These are phyloP conservation scores for Tholera decimalis DNA, from an alignment of 2,888 invertebrate species.

Conservation along the genomic window DNA sequence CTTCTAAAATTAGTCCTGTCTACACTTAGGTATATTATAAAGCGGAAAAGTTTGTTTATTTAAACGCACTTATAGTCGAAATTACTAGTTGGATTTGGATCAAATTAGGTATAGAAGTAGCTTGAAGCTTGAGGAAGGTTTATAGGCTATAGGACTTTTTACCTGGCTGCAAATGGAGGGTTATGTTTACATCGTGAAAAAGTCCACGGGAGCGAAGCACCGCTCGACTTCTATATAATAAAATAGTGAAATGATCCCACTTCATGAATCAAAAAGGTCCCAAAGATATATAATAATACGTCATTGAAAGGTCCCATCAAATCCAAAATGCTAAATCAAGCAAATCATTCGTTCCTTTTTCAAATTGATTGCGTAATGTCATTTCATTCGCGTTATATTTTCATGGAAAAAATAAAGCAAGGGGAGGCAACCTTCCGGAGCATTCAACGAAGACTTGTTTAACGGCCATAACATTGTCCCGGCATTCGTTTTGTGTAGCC, in stretches of 20 bases:
- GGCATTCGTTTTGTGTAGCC: slow-evolving; percentile 63
- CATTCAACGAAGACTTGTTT: slow-evolving; percentile 67
- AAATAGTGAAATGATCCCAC: neutral
- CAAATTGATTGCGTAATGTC: slow-evolving; percentile 44
- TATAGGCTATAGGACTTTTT: too few species aligned
- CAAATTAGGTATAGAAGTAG: too few species aligned
- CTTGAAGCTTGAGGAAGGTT: too few species aligned
- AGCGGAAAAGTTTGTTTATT: too few species aligned
- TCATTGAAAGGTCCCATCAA: slow-evolving; percentile 28
- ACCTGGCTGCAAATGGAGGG: too few species aligned
- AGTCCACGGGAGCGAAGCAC: neutral
- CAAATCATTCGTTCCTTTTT: slow-evolving; percentile 34
- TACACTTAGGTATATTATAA: too few species aligned
- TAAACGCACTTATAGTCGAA: too few species aligned
- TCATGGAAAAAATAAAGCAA: slow-evolving; percentile 58
- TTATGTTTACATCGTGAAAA: too few species aligned
- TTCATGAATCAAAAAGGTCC: slow-evolving; percentile 15
- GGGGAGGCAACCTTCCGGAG: slow-evolving; percentile 66
- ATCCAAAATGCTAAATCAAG: slow-evolving; percentile 30
- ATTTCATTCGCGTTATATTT: slow-evolving; percentile 40
- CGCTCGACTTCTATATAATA: neutral
- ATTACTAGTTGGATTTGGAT: too few species aligned
- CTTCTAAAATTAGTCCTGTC: too few species aligned
- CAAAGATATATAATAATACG: too few species aligned
- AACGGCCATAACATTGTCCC: slow-evolving; percentile 68